These are phyloP conservation scores for Ammodytes marinus DNA, from an alignment of 2,113 vertebrate genomes.

Conservation along the genomic window DNA sequence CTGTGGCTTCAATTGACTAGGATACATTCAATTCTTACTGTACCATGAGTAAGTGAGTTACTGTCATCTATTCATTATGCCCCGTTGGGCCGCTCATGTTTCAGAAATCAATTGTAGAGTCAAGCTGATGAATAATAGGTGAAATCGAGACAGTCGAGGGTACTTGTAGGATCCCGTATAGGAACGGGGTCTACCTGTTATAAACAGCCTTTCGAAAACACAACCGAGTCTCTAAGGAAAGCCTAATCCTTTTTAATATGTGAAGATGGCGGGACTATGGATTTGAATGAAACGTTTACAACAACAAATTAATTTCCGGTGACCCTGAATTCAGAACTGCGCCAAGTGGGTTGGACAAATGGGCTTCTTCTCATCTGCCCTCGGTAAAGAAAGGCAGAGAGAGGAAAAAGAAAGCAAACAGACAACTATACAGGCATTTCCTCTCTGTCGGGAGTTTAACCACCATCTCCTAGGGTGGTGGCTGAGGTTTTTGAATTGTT, in stretches of 20 bases:
- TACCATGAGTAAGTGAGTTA: background rate
- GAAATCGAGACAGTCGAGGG: slow-evolving; percentile 45
- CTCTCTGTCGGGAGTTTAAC: slow-evolving; percentile 40
- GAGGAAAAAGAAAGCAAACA: slow-evolving; percentile 68
- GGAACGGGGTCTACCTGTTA: background rate
- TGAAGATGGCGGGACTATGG: slow-evolving; percentile 13
- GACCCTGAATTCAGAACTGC: slow-evolving; percentile 20
- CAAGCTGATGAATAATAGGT: slow-evolving; percentile 17
- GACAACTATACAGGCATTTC: slow-evolving; percentile 67
- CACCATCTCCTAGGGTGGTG: slow-evolving; percentile 21
- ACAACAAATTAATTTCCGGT: slow-evolving; percentile 52
- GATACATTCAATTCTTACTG: slow-evolving; percentile 3
- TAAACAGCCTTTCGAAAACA: slow-evolving; percentile 1
- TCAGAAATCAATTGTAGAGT: slow-evolving; percentile 45
- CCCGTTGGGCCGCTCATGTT: slow-evolving; percentile 32
- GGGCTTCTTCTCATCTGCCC: slow-evolving; percentile 49
- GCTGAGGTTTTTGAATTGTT: background rate
- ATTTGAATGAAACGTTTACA: slow-evolving; percentile 38
- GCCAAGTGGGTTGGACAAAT: slow-evolving; percentile 24
- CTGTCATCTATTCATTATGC: slow-evolving; percentile 11
- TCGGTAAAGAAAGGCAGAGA: slow-evolving; percentile 60
- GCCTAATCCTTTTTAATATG: slow-evolving; percentile 33
- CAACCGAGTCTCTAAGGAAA: slow-evolving; percentile 19
- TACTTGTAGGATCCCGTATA: slow-evolving; percentile 4
- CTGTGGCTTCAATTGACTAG: background rate